These are phyloP conservation scores for Sebastes aleutianus DNA, from an alignment of 2,797 vertebrate genomes.

Conservation along the genomic window DNA sequence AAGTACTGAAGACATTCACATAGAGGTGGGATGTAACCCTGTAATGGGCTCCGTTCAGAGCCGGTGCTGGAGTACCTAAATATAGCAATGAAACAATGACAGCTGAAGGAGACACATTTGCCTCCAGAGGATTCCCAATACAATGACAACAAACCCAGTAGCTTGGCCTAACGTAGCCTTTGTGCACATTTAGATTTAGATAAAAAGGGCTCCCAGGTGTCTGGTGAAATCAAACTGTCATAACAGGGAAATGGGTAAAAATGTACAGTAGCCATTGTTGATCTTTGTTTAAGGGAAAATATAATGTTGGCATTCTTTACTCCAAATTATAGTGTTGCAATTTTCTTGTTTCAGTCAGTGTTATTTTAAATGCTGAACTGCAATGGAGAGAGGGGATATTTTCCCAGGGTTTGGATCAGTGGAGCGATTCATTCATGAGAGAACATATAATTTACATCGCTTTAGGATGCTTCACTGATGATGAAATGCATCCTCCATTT, in stretches of 20 bases:
- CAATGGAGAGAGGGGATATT: not conserved
- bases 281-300: not conserved
- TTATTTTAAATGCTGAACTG: conserved; percentile 9
- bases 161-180: not conserved
- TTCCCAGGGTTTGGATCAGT: conserved; percentile 10
- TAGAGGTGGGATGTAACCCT: not conserved
- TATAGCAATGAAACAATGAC: conserved; percentile 30
- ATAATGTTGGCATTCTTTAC: not conserved
- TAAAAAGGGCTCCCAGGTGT: not conserved
- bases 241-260: too few species aligned
- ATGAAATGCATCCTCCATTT: conserved; percentile 2
- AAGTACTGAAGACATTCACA: not conserved
- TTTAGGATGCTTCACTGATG: conserved; percentile 10
- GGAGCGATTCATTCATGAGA: conserved; percentile 11
- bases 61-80: conserved; percentile 12
- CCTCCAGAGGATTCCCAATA: conserved; percentile 23
- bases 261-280: not conserved
- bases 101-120: conserved; percentile 29
- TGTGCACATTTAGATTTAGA: not conserved
- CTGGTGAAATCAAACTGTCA: not conserved
- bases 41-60: conserved; percentile 13
- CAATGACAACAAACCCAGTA: not conserved
- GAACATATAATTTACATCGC: conserved; percentile 8
- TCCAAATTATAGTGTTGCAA: not conserved
- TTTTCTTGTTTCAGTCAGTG: not conserved